Percentiles rank a stretch among this genome's conserved stretches.
phyloP scores from a whole-genome alignment of 2,797 vertebrate species.

The Rhinophrynus dorsalis region DNA sequence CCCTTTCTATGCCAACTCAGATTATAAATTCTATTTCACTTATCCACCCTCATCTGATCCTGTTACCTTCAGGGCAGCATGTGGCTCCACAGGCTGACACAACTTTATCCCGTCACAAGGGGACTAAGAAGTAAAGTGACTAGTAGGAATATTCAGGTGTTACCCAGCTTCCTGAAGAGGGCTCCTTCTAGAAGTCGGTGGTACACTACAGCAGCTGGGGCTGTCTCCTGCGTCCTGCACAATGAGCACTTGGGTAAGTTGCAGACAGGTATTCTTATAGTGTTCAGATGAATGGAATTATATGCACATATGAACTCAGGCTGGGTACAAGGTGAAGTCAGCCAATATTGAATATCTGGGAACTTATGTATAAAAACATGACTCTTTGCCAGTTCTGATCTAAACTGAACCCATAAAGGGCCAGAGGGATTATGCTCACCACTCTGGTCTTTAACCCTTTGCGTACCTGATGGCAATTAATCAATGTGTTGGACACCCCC shows the following conservation, averaged over 20 bases:
- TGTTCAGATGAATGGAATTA: no score
- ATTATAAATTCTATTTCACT: neutral
- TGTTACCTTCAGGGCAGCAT: constrained; percentile 52
- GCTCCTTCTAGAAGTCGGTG: neutral
- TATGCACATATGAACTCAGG: no score
- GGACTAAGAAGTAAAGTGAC: neutral
- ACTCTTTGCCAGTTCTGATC: no score
- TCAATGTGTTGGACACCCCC: no score
- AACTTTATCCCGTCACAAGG: constrained; percentile 45
- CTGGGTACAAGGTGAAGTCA: no score
- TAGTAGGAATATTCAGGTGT: fast-evolving
- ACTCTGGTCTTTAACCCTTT: no score
- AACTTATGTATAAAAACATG: no score
- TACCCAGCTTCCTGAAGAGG: neutral
- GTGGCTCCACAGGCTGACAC: constrained; percentile 58
- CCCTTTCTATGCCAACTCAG: neutral
- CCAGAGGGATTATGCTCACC: no score
- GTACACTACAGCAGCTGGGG: constrained; percentile 49
- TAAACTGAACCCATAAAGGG: no score
- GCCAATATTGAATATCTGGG: no score
- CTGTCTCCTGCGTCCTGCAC: constrained; percentile 64
- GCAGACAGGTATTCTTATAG: no score
- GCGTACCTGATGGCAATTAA: no score
- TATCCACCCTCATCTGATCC: neutral
- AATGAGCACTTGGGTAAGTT: constrained; percentile 68